Evolutionary conservation across 2,113 vertebrate genomes (phyloP), one percentile per base, ranked within the genome.

Genomic region (Strix aluco): DNA sequence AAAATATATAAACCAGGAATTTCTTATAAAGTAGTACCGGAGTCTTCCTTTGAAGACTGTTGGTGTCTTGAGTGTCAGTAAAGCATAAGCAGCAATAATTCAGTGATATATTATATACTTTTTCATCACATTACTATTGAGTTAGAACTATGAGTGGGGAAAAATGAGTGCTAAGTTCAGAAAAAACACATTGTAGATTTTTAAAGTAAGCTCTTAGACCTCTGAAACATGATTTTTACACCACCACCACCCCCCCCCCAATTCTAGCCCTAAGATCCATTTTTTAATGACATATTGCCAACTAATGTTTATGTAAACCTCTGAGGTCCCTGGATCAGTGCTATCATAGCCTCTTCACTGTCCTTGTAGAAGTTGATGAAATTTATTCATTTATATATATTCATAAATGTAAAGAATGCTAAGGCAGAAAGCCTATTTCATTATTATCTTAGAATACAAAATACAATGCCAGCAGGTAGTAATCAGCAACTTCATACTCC

Each of bases 191-290:
- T 18, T 82, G 34, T 10, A 49, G n/a, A 62, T 62, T 42, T 42
- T 82, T 38, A 21, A 87, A 62, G 20, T 18, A 80, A 75, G 26
- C 9, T 86, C 40, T 81, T 38, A 27, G 3, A 40, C 5, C 27
- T 90, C 27, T 42, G 55, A 81, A 83, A 78, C 9, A 46, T 5
- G 13, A 65, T 29, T 81, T 57, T 75, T 52, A 34, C 6, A n/a
- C n/a, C n/a, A n/a, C n/a, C n/a, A n/a, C n/a, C n/a, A n/a, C 32
- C 52, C 7, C 46, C 69, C 55, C 12, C 47, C 7, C 0, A 0
- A 25, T 7, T 34, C 49, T 32, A 82, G 81, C 30, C 42, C 51
- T 32, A 66, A 94, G 42, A 85, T 42, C 30, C 17, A 20, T 27
- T 88, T 83, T 96, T 90, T 54, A 70, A 86, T 92, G 55, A 70